Base-by-base conservation (phyloP, 2,888 invertebrate genomes). In the Vesta saturnalis region DNA sequence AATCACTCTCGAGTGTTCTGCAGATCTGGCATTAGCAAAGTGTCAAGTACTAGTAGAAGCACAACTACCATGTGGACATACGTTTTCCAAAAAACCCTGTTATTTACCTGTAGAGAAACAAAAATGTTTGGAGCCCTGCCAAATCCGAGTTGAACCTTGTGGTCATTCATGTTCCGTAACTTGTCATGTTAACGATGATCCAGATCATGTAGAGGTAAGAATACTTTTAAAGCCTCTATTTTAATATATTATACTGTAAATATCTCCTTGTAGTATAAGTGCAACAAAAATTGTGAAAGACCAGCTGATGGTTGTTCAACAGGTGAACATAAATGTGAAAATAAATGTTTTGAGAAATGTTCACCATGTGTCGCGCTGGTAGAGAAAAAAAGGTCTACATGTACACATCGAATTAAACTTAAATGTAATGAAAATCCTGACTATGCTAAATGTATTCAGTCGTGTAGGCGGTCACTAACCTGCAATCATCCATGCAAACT, bases 161-260 rank as follows among this genome's bases (percentile, higher is more conserved):
- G 91, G 92, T 0, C 93, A 93, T 80, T 80, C 83, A 0, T 93
- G 92, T 79, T 70, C 57, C 1, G 79, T 74, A 57, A 77, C 69
- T 0, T 92, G 92, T 77, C 92, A 92, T 77, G 83, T 87, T 21
- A 79, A 77, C 0, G 77, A 86, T 23, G 90, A 90, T 80, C 89
- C 89, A 0, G 85, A 89, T 62, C 91, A 92, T 79, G 77, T 86
- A 56, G 68, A 84, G 71, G 89, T 88, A 77, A n/a, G n/a, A n/a
- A n/a, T n/a, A n/a, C n/a, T n/a, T n/a, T n/a, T 80, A 80, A 87
- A n/a, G n/a, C n/a, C 63, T 73, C 54, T 55, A 57, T 60, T 35
- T 58, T 58, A 54, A 46, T 12, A 1, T 47, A n/a, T 46, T 60
- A 63, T 14, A 10, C 8, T 5, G 58, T 62, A 56, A 52, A 60